Percentiles rank a stretch among this genome's conserved stretches.
phyloP scores from a whole-genome alignment of 2,888 invertebrate species.

The Ligdia adustata region DNA sequence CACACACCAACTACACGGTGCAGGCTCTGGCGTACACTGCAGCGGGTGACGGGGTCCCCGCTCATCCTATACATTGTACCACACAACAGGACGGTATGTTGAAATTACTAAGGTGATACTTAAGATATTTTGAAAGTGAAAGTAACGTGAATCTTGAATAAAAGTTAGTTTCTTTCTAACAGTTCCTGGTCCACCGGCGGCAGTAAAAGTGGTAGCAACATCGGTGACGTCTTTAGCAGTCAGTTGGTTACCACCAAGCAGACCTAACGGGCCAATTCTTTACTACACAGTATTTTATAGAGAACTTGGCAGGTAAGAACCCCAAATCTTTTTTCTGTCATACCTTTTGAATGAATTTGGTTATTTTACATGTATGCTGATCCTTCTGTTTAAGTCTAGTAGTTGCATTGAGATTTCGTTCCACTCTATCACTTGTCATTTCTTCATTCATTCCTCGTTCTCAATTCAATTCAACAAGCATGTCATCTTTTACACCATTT shows the following conservation, averaged over 20 bases:
- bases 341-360: too few relatives aligned
- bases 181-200: slow-evolving; percentile 94
- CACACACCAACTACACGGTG: slow-evolving; percentile 94
- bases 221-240: slow-evolving; percentile 93
- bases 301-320: slow-evolving; percentile 86
- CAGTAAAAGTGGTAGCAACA: slow-evolving; percentile 92
- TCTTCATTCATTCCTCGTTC: too few relatives aligned
- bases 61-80: slow-evolving; percentile 90
- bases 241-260: slow-evolving; percentile 92
- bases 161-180: slow-evolving; percentile 10
- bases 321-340: too few relatives aligned
- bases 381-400: too few relatives aligned
- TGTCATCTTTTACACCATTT: too few relatives aligned
- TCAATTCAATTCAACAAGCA: too few relatives aligned
- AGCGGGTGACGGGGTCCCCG: slow-evolving; percentile 93
- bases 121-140: neutral
- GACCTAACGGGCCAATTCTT: slow-evolving; percentile 91
- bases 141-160: neutral
- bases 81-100: slow-evolving; percentile 93
- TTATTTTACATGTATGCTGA: too few relatives aligned
- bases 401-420: too few relatives aligned
- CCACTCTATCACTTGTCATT: too few relatives aligned
- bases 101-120: too few relatives aligned
- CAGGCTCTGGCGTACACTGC: slow-evolving; percentile 93
- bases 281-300: slow-evolving; percentile 92